Conservation (phyloP, 1,140 invertebrate species). For the Reticulitermes speratus region DNA sequence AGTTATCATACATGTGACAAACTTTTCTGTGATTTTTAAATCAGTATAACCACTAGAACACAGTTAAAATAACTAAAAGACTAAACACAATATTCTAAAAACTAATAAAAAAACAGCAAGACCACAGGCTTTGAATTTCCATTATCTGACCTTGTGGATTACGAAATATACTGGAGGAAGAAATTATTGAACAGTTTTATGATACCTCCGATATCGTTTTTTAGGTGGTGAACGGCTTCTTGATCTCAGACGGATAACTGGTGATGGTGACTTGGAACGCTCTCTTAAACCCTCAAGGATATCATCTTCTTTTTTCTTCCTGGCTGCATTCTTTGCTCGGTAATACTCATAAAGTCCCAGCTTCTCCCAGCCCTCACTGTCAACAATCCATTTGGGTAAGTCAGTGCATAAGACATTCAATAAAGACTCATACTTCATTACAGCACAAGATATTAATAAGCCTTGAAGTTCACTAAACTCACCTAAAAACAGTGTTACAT, state of each 20-base stretch:
- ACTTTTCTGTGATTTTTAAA: no score
- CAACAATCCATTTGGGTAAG: conserved; percentile 28
- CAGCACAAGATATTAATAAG: no score
- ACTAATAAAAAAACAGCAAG: no score
- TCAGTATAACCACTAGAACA: no score
- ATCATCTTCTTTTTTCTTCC: conserved; percentile 86
- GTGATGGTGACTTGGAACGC: conserved; percentile 71
- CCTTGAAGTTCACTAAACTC: no score
- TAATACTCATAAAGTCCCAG: conserved; percentile 96
- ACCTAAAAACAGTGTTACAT: no score
- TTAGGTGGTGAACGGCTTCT: conserved; percentile 69
- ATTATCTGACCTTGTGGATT: no score
- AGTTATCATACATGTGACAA: no score
- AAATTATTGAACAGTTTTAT: not conserved
- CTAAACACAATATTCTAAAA: no score
- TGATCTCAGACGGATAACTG: conserved; percentile 61
- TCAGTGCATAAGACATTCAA: not conserved
- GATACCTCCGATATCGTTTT: conserved; percentile 66
- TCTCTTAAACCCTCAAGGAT: conserved; percentile 66
- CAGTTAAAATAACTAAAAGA: no score
- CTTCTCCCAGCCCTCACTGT: conserved; percentile 96
- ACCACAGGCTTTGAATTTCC: no score
- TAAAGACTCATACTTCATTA: not conserved
- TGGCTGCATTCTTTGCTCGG: conserved; percentile 89
- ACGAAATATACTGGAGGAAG: no score